A percentile compares a stretch with the other conserved stretches of the same genome.
phyloP scores from a whole-genome alignment of 1,140 invertebrate species.

The Neodiprion pinetum region DNA sequence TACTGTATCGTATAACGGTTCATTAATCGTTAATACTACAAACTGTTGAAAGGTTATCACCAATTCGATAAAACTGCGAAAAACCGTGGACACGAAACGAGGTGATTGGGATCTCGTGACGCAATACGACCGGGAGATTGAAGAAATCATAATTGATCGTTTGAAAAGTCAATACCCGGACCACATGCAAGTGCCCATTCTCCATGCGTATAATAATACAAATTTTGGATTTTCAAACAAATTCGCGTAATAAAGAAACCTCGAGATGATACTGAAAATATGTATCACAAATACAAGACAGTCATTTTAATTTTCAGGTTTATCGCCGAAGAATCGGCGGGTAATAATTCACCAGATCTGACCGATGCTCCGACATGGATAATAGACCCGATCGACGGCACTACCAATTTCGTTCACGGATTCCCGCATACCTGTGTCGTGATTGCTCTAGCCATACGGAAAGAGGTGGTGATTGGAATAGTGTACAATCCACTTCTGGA shows the following conservation, averaged over 20 bases:
- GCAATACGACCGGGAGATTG: constrained; percentile 80
- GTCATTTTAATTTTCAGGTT: constrained; percentile 64
- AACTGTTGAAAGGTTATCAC: constrained; percentile 38
- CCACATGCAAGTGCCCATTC: constrained; percentile 69
- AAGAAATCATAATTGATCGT: constrained; percentile 73
- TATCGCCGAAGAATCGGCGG: constrained; percentile 83
- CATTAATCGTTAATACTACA: no score
- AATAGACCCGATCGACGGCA: constrained; percentile 83
- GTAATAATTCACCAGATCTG: constrained; percentile 65
- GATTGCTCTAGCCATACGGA: constrained; percentile 72
- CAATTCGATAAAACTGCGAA: constrained; percentile 44
- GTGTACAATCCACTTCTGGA: constrained; percentile 81
- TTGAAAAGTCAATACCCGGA: constrained; percentile 72
- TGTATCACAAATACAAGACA: constrained; percentile 65
- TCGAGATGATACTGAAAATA: constrained; percentile 37
- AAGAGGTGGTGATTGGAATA: constrained; percentile 72
- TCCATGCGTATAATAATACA: not conserved
- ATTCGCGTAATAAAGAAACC: constrained; percentile 72
- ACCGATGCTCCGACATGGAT: constrained; percentile 90
- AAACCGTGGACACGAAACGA: constrained; percentile 50
- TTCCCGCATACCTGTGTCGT: constrained; percentile 73
- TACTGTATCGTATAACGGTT: no score
- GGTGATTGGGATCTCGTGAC: constrained; percentile 82
- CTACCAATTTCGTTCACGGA: constrained; percentile 76
- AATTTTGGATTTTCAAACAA: constrained; percentile 74